Percentiles rank a stretch among this genome's conserved stretches.
Conservation (phyloP, 2,113 vertebrate species). For the Podarcis raffonei region DNA sequence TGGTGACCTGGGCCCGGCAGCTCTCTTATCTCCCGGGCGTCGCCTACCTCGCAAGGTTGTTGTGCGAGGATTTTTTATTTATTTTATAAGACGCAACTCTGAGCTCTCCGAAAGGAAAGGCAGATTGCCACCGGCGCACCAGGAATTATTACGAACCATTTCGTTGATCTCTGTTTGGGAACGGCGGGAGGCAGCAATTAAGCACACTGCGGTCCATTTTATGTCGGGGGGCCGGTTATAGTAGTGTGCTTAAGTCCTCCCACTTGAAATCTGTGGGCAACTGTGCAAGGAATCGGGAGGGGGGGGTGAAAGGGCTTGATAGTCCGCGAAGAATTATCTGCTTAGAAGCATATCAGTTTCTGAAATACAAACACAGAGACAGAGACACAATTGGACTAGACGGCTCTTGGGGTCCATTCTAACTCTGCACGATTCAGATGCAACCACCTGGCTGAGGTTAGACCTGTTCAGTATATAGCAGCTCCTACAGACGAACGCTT, state of each 20-base stretch:
- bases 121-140: no score
- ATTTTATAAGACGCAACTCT: no score
- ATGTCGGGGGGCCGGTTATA: no score
- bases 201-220: neutral
- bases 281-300: neutral
- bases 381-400: no score
- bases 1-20: neutral
- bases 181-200: neutral
- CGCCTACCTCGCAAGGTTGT: neutral
- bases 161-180: no score
- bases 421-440: no score
- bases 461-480: neutral
- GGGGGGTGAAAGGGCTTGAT: neutral
- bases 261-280: neutral
- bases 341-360: neutral
- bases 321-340: neutral
- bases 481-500: neutral
- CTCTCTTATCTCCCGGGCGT: neutral
- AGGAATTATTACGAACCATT: no score
- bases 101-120: neutral
- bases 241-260: neutral
- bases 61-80: neutral
- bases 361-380: neutral
- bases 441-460: neutral
- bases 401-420: no score